Evolutionary conservation across 2,797 vertebrate species (phyloP).

Genomic region (Iguana delicatissima): DNA sequence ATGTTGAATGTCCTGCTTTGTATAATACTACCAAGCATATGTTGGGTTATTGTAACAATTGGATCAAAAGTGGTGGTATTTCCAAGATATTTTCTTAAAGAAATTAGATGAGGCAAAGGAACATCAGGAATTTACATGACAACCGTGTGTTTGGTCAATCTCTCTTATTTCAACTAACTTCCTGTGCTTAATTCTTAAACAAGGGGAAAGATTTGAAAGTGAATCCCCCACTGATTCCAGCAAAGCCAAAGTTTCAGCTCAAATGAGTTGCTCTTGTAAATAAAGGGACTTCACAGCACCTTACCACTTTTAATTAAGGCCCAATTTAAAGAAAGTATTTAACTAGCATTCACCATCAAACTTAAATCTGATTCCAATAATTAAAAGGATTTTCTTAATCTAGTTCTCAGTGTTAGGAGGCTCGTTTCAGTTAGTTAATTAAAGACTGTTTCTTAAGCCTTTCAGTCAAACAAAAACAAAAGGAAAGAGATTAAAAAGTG

Average conservation of each 20-base stretch:
- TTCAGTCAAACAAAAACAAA: conserved; percentile 67
- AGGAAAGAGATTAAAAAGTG: conserved; percentile 62
- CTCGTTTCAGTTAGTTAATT: conserved; percentile 75
- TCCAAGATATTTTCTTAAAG: conserved; percentile 42
- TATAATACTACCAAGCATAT: neutral
- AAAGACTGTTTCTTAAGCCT: conserved; percentile 73
- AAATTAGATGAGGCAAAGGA: conserved; percentile 48
- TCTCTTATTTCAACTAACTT: conserved; percentile 69
- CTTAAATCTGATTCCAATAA: conserved; percentile 77
- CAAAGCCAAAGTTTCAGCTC: conserved; percentile 48
- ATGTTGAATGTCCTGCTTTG: conserved; percentile 28
- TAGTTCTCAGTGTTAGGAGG: conserved; percentile 69
- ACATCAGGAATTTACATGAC: neutral
- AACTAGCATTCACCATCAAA: conserved; percentile 74
- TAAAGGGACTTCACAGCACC: conserved; percentile 61
- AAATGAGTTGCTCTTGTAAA: conserved; percentile 63
- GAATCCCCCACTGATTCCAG: conserved; percentile 46
- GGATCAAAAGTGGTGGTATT: conserved; percentile 15
- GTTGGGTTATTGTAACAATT: conserved; percentile 34
- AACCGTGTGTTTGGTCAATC: conserved; percentile 29
- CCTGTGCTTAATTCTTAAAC: conserved; percentile 59
- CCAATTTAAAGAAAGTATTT: conserved; percentile 64
- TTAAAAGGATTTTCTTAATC: conserved; percentile 79
- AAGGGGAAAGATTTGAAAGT: conserved; percentile 55
- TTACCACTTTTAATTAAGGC: conserved; percentile 68